Evolutionary conservation across 2,113 vertebrate species (phyloP), one percentile per base, ranked within the genome.

Genomic region (Pterocles burchelli): DNA sequence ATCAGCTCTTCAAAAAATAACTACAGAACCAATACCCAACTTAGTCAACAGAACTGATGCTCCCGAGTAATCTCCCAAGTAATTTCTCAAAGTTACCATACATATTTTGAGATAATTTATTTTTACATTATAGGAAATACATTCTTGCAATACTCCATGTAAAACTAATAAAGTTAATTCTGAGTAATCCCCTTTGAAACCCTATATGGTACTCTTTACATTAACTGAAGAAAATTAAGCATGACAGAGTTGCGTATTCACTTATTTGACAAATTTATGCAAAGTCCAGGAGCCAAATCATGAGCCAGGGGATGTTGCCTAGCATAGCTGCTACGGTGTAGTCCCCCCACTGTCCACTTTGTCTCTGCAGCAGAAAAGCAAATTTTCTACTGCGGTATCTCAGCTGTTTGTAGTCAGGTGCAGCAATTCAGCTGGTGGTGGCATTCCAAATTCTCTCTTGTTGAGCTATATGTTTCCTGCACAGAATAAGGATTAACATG

Each of bases 401-500:
- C 78, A 63, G 52, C 70, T 63, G 43, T 70, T 57, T 62, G 49
- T 83, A 68, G 57, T 26, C 45, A 92, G 25, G 28, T 41, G 34
- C 49, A 70, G 82, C 62, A 55, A 11, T 61, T 75, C 57, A 88
- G 90, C 34, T 66, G 45, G 20, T 24, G 51, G 24, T 61, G 17
- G 58, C 76, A 48, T 33, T 77, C 29, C 2, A 9, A 63, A 29
- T 5, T 4, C 10, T 12, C 46, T 33, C 9, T 0, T 48, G 41
- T 13, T 34, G 31, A 86, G 49, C 41, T 49, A 66, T 2, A 52
- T 9, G 54, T 63, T 91, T 52, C 55, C 33, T 34, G 10, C 0
- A 0, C 15, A 76, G 61, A 73, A 16, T 51, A 67, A 67, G 36
- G 48, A 81, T 67, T 87, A 58, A 38, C 0, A 0, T 43, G 10